Evolutionary conservation across 2,113 vertebrate genomes (phyloP), one percentile per base, ranked within the genome.

Genomic region (Reinhardtius hippoglossoides): DNA sequence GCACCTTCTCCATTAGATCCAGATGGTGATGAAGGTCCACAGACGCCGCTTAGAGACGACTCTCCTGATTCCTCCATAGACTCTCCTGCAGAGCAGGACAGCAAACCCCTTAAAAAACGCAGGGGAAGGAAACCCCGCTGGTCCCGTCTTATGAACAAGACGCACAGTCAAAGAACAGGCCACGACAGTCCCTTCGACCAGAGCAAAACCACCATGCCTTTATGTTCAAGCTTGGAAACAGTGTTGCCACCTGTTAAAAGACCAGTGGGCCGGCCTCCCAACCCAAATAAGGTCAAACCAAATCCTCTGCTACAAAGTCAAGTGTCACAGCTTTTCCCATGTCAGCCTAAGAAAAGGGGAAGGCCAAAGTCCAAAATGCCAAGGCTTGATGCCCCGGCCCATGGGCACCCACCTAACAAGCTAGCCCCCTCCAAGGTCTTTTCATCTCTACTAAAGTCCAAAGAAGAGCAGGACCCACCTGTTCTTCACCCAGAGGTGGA

Each of bases 401-500:
- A 95, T 21, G 91, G 94, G 91, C 96, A 91, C 85, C 93, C 87
- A 5, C 92, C 96, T 70, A 94, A 96, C 16, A 98, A 98, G 87
- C 92, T 97, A 54, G 94, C 93, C 10, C 95, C 96, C 4, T 97
- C 96, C 0, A 99, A 98, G 93, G 96, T 98, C 14, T 97, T 96
- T 62, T 97, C 97, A 3, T 97, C 96, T 3, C 90, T 96, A 66
- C 91, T 96, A 35, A 98, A 97, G 4, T 98, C 97, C 82, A 97
- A 98, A 92, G 94, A 95, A 81, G 97, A 99, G 79, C 97, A 96
- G 82, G 98, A 98, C 58, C 98, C 98, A 21, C 98, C 98, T 4
- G 94, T 99, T 82, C 93, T 99, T 87, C 97, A 99, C 65, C 98
- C 98, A 5, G 98, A 99, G 86, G 95, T 99, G 0, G 97, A 99